phyloP scores from a whole-genome alignment of 2,113 vertebrate species.

The Labeo catla region DNA sequence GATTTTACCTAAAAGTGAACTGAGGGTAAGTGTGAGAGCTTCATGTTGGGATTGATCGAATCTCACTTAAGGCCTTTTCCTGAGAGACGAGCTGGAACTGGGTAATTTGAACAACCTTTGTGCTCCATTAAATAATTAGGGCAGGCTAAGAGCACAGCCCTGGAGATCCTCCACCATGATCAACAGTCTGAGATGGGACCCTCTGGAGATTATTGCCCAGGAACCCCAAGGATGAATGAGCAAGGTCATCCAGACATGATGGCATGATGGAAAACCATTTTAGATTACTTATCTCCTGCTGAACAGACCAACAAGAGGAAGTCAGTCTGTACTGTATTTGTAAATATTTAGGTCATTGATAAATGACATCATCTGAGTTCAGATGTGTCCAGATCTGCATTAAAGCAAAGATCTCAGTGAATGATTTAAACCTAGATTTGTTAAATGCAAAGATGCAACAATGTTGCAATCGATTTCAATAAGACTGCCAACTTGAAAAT shows the following conservation, averaged over 20 bases:
- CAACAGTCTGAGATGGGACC: background rate
- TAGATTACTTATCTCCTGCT: conserved; percentile 1
- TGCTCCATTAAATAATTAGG: conserved; percentile 60
- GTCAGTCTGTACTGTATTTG: background rate
- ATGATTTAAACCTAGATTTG: background rate
- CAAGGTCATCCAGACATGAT: conserved; percentile 29
- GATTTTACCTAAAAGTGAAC: conserved; percentile 31
- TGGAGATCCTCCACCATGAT: conserved; percentile 10
- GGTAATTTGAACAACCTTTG: conserved; percentile 46
- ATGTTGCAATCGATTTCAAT: background rate
- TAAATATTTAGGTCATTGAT: background rate
- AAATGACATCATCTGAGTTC: background rate
- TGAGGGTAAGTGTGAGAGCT: conserved; percentile 36
- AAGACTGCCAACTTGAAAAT: background rate
- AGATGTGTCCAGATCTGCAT: background rate
- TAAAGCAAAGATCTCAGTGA: background rate
- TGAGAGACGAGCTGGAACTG: conserved; percentile 34
- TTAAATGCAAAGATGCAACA: background rate
- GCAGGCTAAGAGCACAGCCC: conserved; percentile 39
- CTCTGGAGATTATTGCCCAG: conserved; percentile 16
- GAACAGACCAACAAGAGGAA: background rate
- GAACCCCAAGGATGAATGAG: conserved; percentile 23
- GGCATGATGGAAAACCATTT: conserved; percentile 20
- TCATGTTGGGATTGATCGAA: conserved; percentile 50
- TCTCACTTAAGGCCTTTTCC: conserved; percentile 38